phyloP scores from a whole-genome alignment of 2,113 vertebrate genomes.

The Aleadryas rufinucha region DNA sequence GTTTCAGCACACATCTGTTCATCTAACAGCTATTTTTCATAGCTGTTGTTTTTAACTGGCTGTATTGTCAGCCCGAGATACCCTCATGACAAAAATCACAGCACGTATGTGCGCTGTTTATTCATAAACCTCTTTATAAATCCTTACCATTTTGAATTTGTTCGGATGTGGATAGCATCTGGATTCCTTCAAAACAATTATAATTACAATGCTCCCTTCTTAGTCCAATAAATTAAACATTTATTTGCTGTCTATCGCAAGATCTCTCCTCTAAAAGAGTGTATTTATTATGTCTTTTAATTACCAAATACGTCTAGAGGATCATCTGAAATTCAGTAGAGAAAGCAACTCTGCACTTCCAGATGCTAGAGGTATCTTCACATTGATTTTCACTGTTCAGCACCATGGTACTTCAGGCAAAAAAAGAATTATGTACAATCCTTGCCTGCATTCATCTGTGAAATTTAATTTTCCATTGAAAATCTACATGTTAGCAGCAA shows the following conservation, averaged over 20 bases:
- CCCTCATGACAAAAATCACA: background rate
- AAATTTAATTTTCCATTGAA: constrained; percentile 62
- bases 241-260: constrained; percentile 3
- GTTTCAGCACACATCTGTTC: background rate
- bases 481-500: constrained; percentile 42
- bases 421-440: constrained; percentile 13
- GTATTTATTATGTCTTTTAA: constrained; percentile 25
- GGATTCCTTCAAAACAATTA: constrained; percentile 41
- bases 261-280: background rate
- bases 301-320: background rate
- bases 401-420: background rate
- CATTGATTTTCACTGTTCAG: background rate
- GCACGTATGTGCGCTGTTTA: background rate
- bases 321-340: constrained; percentile 9
- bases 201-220: background rate
- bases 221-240: constrained; percentile 14
- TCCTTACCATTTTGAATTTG: background rate
- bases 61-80: background rate
- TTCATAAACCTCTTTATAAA: background rate
- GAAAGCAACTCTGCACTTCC: background rate
- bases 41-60: background rate
- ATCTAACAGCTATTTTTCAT: background rate
- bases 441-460: constrained; percentile 39
- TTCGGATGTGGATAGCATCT: constrained; percentile 6
- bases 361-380: constrained; percentile 8